Evolutionary conservation across 2,113 vertebrate genomes (phyloP).

Genomic region (Aspidoscelis tigris): DNA sequence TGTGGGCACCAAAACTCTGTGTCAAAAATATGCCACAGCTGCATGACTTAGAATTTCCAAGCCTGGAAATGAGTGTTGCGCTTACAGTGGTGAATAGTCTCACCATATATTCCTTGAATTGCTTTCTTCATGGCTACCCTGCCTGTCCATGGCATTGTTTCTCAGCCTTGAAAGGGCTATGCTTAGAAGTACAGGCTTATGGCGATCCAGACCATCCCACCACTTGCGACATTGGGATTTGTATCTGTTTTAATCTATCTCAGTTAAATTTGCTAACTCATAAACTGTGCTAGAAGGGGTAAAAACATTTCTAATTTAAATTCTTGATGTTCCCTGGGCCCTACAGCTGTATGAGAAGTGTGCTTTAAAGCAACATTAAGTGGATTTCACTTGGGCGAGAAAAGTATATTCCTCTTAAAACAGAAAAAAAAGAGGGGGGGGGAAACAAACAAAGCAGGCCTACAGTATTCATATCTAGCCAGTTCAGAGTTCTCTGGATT

Average conservation of each 20-base stretch:
- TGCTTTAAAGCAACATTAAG: slow-evolving; percentile 32
- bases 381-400: slow-evolving; percentile 7
- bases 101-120: neutral
- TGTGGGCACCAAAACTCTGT: slow-evolving; percentile 1
- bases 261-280: slow-evolving; percentile 46
- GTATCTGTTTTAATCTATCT: slow-evolving; percentile 52
- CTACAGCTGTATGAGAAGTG: slow-evolving; percentile 41
- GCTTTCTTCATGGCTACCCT: neutral
- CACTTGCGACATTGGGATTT: slow-evolving; percentile 39
- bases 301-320: slow-evolving; percentile 36
- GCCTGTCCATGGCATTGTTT: neutral
- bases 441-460: neutral
- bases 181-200: neutral
- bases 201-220: slow-evolving; percentile 17
- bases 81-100: neutral
- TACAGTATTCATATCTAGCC: neutral
- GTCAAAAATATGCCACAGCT: slow-evolving; percentile 3
- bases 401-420: slow-evolving; percentile 8
- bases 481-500: neutral
- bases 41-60: slow-evolving; percentile 18
- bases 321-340: slow-evolving; percentile 53
- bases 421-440: neutral
- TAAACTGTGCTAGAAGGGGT: slow-evolving; percentile 51
- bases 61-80: neutral
- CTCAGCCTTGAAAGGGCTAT: neutral